Percentiles rank a stretch among this genome's conserved stretches.
Conservation (phyloP, 2,888 invertebrate species). For the Cataglyphis albicans region DNA sequence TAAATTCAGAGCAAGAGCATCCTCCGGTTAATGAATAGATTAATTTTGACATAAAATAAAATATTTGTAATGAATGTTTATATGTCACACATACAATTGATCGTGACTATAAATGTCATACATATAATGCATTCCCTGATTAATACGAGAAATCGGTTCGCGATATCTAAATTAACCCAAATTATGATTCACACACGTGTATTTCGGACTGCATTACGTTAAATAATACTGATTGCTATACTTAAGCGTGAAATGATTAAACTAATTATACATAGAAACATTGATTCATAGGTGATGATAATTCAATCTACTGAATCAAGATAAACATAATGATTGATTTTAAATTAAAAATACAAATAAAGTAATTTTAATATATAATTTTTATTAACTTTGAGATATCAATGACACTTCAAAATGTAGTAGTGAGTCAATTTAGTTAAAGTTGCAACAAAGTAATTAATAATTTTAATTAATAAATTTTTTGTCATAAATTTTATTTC, state of each 20-base stretch:
- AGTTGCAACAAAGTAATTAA: not conserved
- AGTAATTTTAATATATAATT: not conserved
- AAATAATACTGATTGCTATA: constrained; percentile 50
- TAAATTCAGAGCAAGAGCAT: not conserved
- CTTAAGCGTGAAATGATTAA: constrained; percentile 45
- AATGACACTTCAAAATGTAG: not conserved
- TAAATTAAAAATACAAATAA: not conserved
- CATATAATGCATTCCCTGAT: not conserved
- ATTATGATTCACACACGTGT: constrained; percentile 40
- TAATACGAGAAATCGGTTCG: constrained; percentile 17
- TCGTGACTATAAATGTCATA: constrained; percentile 44
- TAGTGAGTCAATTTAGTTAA: not conserved
- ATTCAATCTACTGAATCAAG: constrained; percentile 10
- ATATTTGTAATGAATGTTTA: constrained; percentile 25
- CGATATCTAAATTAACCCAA: constrained; percentile 42
- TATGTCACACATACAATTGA: constrained; percentile 32
- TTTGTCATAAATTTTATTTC: not conserved
- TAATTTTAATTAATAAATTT: not conserved
- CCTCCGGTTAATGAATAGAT: not conserved
- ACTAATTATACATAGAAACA: constrained; percentile 8
- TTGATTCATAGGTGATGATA: constrained; percentile 10
- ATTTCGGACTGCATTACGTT: constrained; percentile 43
- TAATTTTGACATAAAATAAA: constrained; percentile 43
- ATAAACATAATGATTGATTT: not conserved
- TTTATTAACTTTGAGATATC: not conserved